Evolutionary conservation across 2,797 vertebrate species (phyloP).

Genomic region (Sebastiscus tertius): DNA sequence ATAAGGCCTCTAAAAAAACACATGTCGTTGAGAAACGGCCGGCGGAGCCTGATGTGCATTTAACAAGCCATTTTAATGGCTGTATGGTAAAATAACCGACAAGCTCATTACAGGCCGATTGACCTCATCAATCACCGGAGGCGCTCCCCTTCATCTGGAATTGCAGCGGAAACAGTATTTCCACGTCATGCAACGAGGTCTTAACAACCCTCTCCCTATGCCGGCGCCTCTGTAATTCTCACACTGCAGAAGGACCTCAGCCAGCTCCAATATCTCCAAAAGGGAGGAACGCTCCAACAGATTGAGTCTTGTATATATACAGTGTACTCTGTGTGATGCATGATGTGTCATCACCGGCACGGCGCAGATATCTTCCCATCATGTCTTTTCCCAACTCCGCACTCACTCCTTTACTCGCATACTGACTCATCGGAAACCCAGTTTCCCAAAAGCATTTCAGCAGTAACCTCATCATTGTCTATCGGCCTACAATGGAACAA

Average conservation of each 20-base stretch:
- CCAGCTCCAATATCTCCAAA: slow-evolving; percentile 12
- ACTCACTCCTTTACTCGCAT: slow-evolving; percentile 33
- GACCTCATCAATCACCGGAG: slow-evolving; percentile 68
- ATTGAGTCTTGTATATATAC: slow-evolving; percentile 37
- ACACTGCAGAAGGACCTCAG: neutral
- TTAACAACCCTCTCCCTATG: slow-evolving; percentile 7
- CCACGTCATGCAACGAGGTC: neutral
- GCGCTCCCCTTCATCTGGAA: slow-evolving; percentile 20
- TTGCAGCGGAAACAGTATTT: slow-evolving; percentile 33
- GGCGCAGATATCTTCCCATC: slow-evolving; percentile 5
- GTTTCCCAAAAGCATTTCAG: slow-evolving; percentile 58
- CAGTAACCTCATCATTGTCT: slow-evolving; percentile 70
- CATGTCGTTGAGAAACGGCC: neutral
- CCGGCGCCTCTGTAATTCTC: neutral
- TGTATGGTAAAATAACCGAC: slow-evolving; percentile 49
- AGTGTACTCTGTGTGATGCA: slow-evolving; percentile 55
- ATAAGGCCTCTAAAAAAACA: slow-evolving; percentile 26
- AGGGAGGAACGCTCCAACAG: slow-evolving; percentile 43
- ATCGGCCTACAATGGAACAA: slow-evolving; percentile 68
- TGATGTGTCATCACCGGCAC: slow-evolving; percentile 48
- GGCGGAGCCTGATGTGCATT: slow-evolving; percentile 44
- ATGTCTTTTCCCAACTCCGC: slow-evolving; percentile 23
- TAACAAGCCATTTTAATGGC: slow-evolving; percentile 63
- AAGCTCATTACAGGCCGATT: slow-evolving; percentile 50
- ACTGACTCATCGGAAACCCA: slow-evolving; percentile 65